Evolutionary conservation across 2,113 vertebrate species (phyloP).

Genomic region (Emydura subglobosa): DNA sequence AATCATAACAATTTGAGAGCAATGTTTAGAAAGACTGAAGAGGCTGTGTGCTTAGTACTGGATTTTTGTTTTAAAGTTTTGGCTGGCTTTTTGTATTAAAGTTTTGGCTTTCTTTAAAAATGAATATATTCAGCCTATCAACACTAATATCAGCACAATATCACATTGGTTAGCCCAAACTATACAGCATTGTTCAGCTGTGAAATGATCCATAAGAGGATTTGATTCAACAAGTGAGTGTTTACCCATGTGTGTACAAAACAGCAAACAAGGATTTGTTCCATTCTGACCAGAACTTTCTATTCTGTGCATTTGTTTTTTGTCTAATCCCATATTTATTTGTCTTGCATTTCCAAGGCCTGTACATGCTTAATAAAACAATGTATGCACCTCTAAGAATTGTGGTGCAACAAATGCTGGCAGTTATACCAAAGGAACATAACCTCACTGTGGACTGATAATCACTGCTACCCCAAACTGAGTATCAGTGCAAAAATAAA

Average conservation of each 20-base stretch:
- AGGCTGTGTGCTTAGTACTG: neutral
- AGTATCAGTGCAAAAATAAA: neutral
- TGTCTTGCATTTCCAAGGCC: fast-evolving
- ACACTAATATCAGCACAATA: neutral
- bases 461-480: neutral
- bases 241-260: fast-evolving
- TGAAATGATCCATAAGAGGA: neutral
- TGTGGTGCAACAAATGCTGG: neutral
- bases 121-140: fast-evolving
- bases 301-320: neutral
- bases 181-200: neutral
- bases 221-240: conserved; percentile 29
- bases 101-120: fast-evolving
- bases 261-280: neutral
- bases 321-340: neutral
- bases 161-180: neutral
- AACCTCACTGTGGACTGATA: neutral
- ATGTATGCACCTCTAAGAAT: neutral
- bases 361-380: neutral
- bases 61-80: neutral
- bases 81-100: neutral
- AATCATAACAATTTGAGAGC: neutral
- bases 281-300: neutral
- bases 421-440: neutral
- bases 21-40: neutral